Conservation (phyloP, 2,888 invertebrate genomes). For the Lutraria lutraria region DNA sequence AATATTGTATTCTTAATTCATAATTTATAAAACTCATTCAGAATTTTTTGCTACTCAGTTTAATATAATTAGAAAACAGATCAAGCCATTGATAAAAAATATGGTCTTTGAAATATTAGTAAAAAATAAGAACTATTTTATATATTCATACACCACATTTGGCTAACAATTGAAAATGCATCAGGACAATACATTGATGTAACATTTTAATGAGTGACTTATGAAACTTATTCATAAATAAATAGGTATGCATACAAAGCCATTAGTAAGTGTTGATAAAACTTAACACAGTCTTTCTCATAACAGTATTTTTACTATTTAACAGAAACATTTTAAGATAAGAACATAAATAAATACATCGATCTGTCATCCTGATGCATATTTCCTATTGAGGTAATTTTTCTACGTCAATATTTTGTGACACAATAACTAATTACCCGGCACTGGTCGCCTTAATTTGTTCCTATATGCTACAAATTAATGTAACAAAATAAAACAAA, state of each 20-base stretch:
- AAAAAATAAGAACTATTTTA: no score
- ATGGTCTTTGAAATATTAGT: no score
- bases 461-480: conserved; percentile 16
- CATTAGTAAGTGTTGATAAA: background rate
- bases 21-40: no score
- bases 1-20: no score
- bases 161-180: no score
- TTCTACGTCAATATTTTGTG: background rate
- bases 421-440: conserved; percentile 14
- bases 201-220: background rate
- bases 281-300: background rate
- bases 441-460: background rate
- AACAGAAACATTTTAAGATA: background rate
- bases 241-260: background rate
- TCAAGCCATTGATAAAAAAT: no score
- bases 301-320: background rate
- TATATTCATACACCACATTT: no score
- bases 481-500: background rate
- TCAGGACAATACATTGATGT: no score
- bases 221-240: background rate
- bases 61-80: no score
- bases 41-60: no score
- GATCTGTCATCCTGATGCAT: background rate
- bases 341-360: background rate
- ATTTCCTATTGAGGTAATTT: background rate